Base-by-base conservation (phyloP, 2,797 vertebrate genomes). In the Acomys russatus region DNA sequence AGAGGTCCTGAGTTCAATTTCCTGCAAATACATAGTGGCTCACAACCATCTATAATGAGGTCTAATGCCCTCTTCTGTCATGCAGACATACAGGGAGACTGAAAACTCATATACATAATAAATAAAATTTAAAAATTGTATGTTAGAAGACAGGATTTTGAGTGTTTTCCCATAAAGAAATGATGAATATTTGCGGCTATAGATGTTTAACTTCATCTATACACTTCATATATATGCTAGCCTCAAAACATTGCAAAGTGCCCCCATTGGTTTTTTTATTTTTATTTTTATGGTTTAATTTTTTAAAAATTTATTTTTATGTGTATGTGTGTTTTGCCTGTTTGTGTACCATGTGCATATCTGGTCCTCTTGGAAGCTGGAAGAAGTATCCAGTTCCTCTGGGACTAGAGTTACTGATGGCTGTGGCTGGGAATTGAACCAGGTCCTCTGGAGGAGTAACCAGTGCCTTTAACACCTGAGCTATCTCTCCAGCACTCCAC, bases 141-240 rank as follows among this genome's bases (percentile, higher is more conserved):
- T 92, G 25, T 85, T 70, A 51, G 63, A 18, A 79, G 59, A 64
- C 82, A 71, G 28, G 33, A 88, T 56, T 89, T 83, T 74, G 33
- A 82, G 38, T 74, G 25, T 89, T 94, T 66, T 56, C 28, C 18
- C 33, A 38, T 89, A 89, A 79, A 56, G 82, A 88, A 88, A 49
- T 66, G 25, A 44, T 73, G 64, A 64, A 63, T 78, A 87, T 79
- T 68, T 79, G 76, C 25, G 15, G 30, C 20, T 25, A 12, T 71
- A 83, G 59, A 25, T 83, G 49, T 66, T 76, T 76, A 66, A 44
- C n/a, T 38, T 76, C 33, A 38, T 54, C 87, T 70, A 86, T 71
- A 35, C 18, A 76, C 90, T 90, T 76, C 12, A 89, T 15, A 74
- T 84, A 35, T 44, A 77, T 44, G 38, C 9, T 82, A n/a, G n/a